These are phyloP conservation scores for Cephalopachus bancanus DNA, from an alignment of 2,797 vertebrate species.

Conservation along the genomic window DNA sequence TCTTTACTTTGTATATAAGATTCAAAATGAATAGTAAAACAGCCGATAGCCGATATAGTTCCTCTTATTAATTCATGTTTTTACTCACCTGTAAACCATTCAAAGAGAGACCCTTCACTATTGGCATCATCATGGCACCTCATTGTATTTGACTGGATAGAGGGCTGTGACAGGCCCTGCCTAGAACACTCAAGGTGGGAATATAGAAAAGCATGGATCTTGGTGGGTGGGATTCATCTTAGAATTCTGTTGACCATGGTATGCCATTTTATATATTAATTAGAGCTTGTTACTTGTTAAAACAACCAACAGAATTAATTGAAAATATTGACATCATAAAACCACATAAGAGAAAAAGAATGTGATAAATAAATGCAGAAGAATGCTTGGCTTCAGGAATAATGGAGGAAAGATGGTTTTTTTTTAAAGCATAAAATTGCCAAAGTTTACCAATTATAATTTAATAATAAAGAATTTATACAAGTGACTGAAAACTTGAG, in stretches of 20 bases:
- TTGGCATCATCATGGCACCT: not conserved
- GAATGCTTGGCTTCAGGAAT: not conserved
- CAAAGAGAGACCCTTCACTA: not conserved
- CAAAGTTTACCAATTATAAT: not conserved
- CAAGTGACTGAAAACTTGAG: not conserved
- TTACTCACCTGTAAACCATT: not conserved
- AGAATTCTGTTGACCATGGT: not conserved
- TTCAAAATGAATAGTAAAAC: conserved; percentile 40
- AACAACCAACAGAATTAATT: not conserved
- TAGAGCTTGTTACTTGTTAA: not conserved
- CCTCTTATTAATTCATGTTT: not conserved
- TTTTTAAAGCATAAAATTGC: not conserved
- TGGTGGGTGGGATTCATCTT: not conserved
- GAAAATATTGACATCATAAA: not conserved
- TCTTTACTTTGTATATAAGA: conserved; percentile 35
- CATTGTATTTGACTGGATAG: not conserved
- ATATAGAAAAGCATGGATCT: not conserved
- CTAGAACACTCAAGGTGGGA: not conserved
- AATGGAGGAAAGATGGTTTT: not conserved
- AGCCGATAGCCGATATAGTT: not conserved
- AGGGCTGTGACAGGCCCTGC: not conserved
- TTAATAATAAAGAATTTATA: not conserved
- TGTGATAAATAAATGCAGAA: not conserved
- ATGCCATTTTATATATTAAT: not conserved
- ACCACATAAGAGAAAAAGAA: not conserved